A percentile compares a stretch with the other conserved stretches of the same genome.
Conservation (phyloP, 2,113 vertebrate genomes). For the Myiozetetes cayanensis region DNA sequence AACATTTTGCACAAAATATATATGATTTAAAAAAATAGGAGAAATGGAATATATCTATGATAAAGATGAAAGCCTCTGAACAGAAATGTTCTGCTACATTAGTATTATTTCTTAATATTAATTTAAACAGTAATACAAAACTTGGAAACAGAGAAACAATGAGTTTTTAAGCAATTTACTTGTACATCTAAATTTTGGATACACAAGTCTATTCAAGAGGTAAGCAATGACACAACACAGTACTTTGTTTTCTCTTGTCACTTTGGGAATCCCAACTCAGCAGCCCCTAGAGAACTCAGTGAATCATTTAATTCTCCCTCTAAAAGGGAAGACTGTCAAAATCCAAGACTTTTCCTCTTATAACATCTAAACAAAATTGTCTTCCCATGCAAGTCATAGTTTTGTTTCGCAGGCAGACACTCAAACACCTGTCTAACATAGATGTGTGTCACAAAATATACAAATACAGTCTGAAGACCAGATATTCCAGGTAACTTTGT, state of each 20-base stretch:
- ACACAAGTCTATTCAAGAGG: neutral
- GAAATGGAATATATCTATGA: neutral
- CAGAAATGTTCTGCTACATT: neutral
- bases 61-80: neutral
- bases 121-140: neutral
- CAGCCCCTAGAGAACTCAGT: neutral
- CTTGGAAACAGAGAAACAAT: neutral
- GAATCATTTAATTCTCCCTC: conserved; percentile 28
- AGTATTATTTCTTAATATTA: neutral
- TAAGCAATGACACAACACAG: neutral
- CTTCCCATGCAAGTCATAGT: neutral
- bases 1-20: neutral
- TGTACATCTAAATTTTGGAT: neutral
- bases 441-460: neutral
- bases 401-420: neutral
- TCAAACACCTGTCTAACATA: neutral
- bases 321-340: conserved; percentile 29
- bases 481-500: neutral
- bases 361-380: conserved; percentile 4
- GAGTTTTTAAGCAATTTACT: neutral
- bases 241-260: neutral
- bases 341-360: neutral
- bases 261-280: neutral
- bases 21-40: neutral
- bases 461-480: neutral